Evolutionary conservation across 2,113 vertebrate species (phyloP).

Genomic region (Alethe castanea): DNA sequence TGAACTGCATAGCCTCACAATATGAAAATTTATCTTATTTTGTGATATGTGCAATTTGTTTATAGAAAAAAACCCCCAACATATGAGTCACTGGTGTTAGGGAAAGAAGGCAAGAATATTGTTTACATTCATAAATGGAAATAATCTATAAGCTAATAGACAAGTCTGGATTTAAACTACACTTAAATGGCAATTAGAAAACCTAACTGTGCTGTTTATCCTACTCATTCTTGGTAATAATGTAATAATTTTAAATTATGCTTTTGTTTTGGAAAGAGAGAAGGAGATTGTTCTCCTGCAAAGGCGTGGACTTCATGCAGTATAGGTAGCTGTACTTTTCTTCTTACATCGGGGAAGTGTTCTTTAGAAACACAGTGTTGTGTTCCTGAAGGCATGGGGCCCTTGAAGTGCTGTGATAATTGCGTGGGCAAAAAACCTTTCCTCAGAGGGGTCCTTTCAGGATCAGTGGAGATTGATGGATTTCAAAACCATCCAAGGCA

Average conservation of each 20-base stretch:
- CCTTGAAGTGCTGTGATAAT: neutral
- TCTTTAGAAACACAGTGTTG: neutral
- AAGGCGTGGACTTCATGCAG: neutral
- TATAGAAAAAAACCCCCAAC: neutral
- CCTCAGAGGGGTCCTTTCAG: neutral
- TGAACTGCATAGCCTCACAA: neutral
- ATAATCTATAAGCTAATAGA: neutral
- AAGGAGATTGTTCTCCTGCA: neutral
- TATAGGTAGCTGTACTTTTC: neutral
- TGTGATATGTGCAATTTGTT: neutral
- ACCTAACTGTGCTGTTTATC: neutral
- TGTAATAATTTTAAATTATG: neutral
- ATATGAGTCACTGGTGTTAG: neutral
- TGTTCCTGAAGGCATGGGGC: neutral
- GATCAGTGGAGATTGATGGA: neutral
- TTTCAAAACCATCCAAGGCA: slow-evolving; percentile 9
- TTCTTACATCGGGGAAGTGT: neutral
- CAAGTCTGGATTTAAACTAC: neutral
- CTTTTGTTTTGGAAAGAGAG: neutral
- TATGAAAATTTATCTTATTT: neutral
- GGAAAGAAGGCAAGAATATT: neutral
- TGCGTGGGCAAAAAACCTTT: neutral
- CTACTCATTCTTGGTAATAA: neutral
- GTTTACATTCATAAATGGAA: neutral
- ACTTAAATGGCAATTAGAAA: neutral